Base-by-base conservation (phyloP, 1,140 invertebrate species). In the Chelonus insularis region DNA sequence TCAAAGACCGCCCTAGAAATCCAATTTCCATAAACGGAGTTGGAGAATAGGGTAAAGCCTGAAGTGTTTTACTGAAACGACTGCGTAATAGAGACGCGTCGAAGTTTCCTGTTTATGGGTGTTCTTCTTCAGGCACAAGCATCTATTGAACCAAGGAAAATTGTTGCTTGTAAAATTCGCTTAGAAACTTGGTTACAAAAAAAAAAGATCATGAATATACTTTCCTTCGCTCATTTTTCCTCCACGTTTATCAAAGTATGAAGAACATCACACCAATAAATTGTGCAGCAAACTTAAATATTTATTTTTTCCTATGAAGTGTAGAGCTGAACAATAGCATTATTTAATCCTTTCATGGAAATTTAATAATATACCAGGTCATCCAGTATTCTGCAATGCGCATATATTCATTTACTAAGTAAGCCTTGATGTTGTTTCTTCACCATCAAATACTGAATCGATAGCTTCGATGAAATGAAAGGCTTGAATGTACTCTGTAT, bases 391-490 rank as follows among this genome's bases (percentile, higher is more conserved):
- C 14, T 5, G 9, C 25, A 51, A 34, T 51, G 6, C 8, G 25
- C 23, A 32, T 32, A 51, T 25, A 51, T 51, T 51, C 32, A 51
- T 51, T 51, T 14, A 12, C 48, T 34, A 32, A 51, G 48, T 51
- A 21, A 48, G 18, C 21, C 23, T 11, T 25, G 21, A 45, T 16
- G 45, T 48, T 9, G 21, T n/a, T 23, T 18, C 14, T 48, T 7
- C 14, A 3, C 16, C 16, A 9, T 43, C 18, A 16, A 43, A 43
- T 43, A 16, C 12, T 18, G 18, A 43, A 43, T 43, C 41, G 41
- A 67, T 67, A 69, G 67, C 69, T 65, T 57, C 20, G 48, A 61
- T 59, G 57, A 56, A 55, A 54, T 43, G 43, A 58, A 29, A 29
- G 64, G 45, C 41, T 43, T 43, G 12, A 16, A 16, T 2, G 37